Conservation (phyloP, 2,888 invertebrate species). For the Bimastos eiseni region DNA sequence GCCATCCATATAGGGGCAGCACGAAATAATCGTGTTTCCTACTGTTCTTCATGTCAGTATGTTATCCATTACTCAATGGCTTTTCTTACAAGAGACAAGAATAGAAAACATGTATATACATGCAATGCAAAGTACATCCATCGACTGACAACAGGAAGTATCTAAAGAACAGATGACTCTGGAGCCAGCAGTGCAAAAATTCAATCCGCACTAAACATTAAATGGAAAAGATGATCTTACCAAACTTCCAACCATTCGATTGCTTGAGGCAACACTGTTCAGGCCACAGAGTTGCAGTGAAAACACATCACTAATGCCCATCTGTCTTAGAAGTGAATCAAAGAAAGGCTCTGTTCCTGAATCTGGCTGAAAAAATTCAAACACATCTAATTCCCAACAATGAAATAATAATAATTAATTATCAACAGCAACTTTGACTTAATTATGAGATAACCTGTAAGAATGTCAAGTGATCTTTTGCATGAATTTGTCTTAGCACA, state of each 20-base stretch:
- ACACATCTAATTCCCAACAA: neutral
- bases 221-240: conserved; percentile 45
- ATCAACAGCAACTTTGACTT: too few species aligned
- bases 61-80: too few species aligned
- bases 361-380: conserved; percentile 56
- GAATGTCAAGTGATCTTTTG: too few species aligned
- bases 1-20: too few species aligned
- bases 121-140: neutral
- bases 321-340: conserved; percentile 56
- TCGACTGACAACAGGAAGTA: neutral
- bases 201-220: neutral
- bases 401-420: too few species aligned
- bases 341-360: conserved; percentile 61
- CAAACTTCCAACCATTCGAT: conserved; percentile 52
- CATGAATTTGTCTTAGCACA: too few species aligned
- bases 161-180: neutral
- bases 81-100: neutral
- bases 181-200: neutral
- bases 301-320: conserved; percentile 64
- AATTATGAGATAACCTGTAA: too few species aligned
- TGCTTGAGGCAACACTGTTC: conserved; percentile 34
- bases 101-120: neutral
- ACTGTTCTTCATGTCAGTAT: too few species aligned
- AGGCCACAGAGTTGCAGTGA: conserved; percentile 68
- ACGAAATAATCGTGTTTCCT: too few species aligned